Percentiles rank a stretch among this genome's conserved stretches.
Conservation (phyloP, 2,113 vertebrate genomes). For the Crotalus viridis region DNA sequence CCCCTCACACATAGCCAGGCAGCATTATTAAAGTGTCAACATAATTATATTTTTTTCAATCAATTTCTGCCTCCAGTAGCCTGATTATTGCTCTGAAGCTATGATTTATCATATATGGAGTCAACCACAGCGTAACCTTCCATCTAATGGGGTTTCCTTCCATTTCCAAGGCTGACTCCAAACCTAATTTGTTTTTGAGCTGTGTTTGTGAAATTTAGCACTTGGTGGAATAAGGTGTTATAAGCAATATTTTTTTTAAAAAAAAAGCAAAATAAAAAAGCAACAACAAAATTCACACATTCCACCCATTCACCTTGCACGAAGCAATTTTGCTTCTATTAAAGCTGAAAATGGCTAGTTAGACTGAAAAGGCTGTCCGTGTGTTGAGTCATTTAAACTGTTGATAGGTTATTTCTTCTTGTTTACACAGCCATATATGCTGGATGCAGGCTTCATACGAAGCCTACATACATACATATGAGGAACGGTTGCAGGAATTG, state of each 20-base stretch:
- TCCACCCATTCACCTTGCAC: neutral
- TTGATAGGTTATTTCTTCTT: constrained; percentile 9
- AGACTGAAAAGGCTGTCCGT: neutral
- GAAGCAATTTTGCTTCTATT: constrained; percentile 4
- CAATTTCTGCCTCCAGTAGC: constrained; percentile 21
- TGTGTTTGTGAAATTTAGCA: neutral
- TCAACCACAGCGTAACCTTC: constrained; percentile 34
- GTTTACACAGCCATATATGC: accelerated
- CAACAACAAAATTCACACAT: neutral
- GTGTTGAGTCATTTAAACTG: neutral
- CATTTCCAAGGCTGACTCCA: constrained; percentile 1
- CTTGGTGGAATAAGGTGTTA: neutral
- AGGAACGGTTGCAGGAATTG: neutral
- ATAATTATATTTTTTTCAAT: constrained; percentile 23
- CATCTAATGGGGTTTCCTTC: constrained; percentile 23
- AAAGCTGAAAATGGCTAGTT: constrained; percentile 15
- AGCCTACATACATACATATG: neutral
- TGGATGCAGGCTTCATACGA: neutral
- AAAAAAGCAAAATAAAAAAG: neutral
- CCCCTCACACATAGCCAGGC: neutral
- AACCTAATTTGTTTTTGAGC: neutral
- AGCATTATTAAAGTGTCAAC: constrained; percentile 8
- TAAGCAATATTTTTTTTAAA: neutral
- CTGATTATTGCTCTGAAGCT: constrained; percentile 36
- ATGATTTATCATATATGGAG: constrained; percentile 27